phyloP scores from a whole-genome alignment of 2,797 vertebrate species.

The Acrossocheilus fasciatus region DNA sequence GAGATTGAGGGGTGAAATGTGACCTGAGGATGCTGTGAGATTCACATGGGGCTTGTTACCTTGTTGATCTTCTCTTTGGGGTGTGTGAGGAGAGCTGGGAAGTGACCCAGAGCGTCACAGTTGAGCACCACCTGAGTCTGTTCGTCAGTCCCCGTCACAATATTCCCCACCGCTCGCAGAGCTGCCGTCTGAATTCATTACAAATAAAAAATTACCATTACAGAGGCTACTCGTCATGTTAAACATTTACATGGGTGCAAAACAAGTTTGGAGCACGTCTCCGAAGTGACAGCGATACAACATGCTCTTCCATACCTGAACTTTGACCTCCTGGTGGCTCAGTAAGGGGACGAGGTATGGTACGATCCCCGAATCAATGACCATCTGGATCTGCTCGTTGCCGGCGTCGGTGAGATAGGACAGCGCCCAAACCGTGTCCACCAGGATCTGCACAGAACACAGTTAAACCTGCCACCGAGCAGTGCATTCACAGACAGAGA shows the following conservation, averaged over 20 bases:
- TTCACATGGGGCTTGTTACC: conserved; percentile 71
- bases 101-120: conserved; percentile 96
- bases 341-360: conserved; percentile 97
- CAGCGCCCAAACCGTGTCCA: conserved; percentile 99
- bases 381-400: conserved; percentile 99
- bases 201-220: neutral
- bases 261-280: neutral
- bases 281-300: neutral
- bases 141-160: conserved; percentile 98
- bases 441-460: conserved; percentile 86
- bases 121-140: conserved; percentile 99
- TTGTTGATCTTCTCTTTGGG: conserved; percentile 99
- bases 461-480: neutral
- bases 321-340: conserved; percentile 99
- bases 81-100: conserved; percentile 96
- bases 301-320: conserved; percentile 84
- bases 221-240: neutral
- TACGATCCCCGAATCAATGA: conserved; percentile 97
- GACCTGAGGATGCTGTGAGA: neutral
- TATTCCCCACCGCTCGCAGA: conserved; percentile 96
- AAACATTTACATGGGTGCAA: neutral
- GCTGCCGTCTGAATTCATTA: conserved; percentile 87
- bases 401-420: conserved; percentile 98
- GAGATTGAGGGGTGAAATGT: neutral
- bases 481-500: neutral